Evolutionary conservation across 2,888 invertebrate species (phyloP).

Genomic region (Caenorhabditis sulstoni): DNA sequence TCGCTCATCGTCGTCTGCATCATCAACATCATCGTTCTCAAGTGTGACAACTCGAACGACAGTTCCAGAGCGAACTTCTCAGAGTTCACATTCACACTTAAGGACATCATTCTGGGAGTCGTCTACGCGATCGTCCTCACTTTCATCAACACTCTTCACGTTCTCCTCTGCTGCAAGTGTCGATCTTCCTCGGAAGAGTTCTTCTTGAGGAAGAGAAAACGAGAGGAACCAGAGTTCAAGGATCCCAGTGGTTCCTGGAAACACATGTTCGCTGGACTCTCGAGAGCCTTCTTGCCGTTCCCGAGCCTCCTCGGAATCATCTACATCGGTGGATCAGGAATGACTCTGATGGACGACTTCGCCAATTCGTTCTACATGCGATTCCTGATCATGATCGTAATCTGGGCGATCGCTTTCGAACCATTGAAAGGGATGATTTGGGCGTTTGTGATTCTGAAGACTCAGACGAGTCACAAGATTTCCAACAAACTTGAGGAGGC

Average conservation of each 20-base stretch:
- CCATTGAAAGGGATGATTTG: slow-evolving; percentile 65
- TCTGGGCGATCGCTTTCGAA: slow-evolving; percentile 64
- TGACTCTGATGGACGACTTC: slow-evolving; percentile 57
- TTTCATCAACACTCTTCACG: slow-evolving; percentile 16
- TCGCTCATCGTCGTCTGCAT: slow-evolving; percentile 31
- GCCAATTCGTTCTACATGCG: slow-evolving; percentile 63
- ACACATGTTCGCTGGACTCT: slow-evolving; percentile 3
- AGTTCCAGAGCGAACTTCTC: slow-evolving; percentile 29
- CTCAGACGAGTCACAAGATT: slow-evolving; percentile 55
- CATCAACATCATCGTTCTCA: slow-evolving; percentile 37
- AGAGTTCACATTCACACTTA: slow-evolving; percentile 35
- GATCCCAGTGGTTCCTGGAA: slow-evolving; percentile 51
- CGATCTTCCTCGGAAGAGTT: slow-evolving; percentile 30
- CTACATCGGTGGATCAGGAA: slow-evolving; percentile 45
- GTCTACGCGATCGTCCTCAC: slow-evolving; percentile 28
- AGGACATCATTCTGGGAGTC: slow-evolving; percentile 46
- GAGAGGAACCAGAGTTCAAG: slow-evolving; percentile 32
- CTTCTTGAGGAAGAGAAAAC: slow-evolving; percentile 18
- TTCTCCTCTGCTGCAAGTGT: slow-evolving; percentile 43
- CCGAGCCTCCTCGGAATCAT: slow-evolving; percentile 26
- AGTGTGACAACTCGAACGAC: slow-evolving; percentile 14
- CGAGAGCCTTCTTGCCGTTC: slow-evolving; percentile 16
- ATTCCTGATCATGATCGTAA: slow-evolving; percentile 52
- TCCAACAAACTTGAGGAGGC: slow-evolving; percentile 52
- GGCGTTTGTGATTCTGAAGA: slow-evolving; percentile 47